A percentile compares a stretch with the other conserved stretches of the same genome.
These are phyloP conservation scores for Muraenolepis orangiensis DNA, from an alignment of 2,797 vertebrate genomes.

Conservation along the genomic window DNA sequence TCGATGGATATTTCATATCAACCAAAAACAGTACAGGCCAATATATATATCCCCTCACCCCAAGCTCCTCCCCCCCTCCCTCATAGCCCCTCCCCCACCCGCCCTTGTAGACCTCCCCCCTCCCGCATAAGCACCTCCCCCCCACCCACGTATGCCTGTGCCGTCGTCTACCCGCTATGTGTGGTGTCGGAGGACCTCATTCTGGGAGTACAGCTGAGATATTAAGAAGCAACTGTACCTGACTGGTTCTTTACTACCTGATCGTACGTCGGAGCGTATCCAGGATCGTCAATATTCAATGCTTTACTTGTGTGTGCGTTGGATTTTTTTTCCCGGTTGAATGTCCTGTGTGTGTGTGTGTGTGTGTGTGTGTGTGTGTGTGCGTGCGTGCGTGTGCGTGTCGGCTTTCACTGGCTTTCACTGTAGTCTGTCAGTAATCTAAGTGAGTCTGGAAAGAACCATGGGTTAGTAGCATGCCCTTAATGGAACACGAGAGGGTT, in stretches of 20 bases:
- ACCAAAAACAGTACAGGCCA: not conserved
- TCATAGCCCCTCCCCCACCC: slow-evolving; percentile 18
- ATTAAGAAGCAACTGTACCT: slow-evolving; percentile 8
- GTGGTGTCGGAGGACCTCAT: slow-evolving; percentile 45
- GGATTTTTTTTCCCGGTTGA: slow-evolving; percentile 15
- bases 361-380: not conserved
- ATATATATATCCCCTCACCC: not conserved
- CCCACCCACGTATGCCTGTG: slow-evolving; percentile 70
- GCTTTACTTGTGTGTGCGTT: not conserved
- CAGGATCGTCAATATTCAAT: not conserved
- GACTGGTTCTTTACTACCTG: slow-evolving; percentile 7
- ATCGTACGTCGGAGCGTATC: not conserved
- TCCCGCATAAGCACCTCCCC: slow-evolving; percentile 23
- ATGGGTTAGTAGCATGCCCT: slow-evolving; percentile 65
- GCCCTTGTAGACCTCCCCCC: slow-evolving; percentile 25
- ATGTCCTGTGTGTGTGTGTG: no score
- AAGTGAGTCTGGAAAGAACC: slow-evolving; percentile 69
- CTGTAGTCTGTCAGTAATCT: slow-evolving; percentile 79
- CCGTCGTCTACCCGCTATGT: slow-evolving; percentile 59
- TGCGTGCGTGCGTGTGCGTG: not conserved
- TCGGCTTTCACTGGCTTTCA: slow-evolving; percentile 61
- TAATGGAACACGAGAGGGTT: slow-evolving; percentile 51
- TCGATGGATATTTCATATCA: not conserved
- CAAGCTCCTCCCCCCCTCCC: slow-evolving; percentile 20
- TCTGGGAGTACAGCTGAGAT: slow-evolving; percentile 7